Evolutionary conservation across 2,113 vertebrate species (phyloP).

Genomic region (Pseudorectes ferrugineus): DNA sequence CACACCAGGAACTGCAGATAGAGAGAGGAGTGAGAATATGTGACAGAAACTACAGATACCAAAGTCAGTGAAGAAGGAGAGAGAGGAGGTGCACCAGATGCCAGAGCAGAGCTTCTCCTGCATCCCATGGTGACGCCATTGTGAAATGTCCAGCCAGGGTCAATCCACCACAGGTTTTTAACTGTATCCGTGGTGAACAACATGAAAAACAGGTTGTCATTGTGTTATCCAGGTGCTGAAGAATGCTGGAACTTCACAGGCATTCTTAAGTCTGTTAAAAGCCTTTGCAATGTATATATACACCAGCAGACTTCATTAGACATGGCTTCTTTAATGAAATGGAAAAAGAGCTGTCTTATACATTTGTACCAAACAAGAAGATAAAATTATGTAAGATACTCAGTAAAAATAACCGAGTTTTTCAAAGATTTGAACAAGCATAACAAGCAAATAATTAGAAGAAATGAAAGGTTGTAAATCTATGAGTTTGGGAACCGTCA

Average conservation of each 20-base stretch:
- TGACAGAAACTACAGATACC: neutral
- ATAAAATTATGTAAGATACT: neutral
- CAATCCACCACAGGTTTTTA: neutral
- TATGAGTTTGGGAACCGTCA: neutral
- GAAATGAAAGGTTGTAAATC: neutral
- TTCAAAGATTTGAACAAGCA: neutral
- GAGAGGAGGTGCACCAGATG: neutral
- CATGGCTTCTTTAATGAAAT: neutral
- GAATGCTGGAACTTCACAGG: neutral
- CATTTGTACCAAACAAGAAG: neutral
- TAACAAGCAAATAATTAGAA: neutral
- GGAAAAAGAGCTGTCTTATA: neutral
- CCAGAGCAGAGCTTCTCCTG: neutral
- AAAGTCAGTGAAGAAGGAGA: neutral
- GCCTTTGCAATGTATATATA: fast-evolving
- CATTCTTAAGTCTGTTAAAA: neutral
- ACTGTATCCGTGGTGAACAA: fast-evolving
- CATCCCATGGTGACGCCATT: neutral
- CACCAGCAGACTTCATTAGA: neutral
- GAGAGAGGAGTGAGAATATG: neutral
- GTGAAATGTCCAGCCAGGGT: neutral
- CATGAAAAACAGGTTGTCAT: neutral
- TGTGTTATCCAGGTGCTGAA: neutral
- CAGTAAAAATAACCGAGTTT: neutral
- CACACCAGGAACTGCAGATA: neutral